Conservation (phyloP, 1,140 invertebrate genomes). For the Drosophila lini region DNA sequence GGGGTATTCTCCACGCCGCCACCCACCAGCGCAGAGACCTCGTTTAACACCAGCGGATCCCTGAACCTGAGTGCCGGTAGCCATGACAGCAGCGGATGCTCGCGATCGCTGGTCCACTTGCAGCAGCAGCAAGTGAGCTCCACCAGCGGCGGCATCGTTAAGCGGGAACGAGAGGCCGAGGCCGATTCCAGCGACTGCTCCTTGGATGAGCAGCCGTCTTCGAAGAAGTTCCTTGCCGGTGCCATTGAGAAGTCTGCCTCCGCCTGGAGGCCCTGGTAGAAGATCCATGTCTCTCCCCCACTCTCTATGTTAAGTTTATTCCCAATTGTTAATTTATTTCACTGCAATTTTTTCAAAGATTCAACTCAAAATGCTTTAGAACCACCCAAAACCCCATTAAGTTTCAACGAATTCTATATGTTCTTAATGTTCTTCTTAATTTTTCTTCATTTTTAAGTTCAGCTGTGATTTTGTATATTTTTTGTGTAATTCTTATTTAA, state of each 20-base stretch:
- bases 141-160: conserved; percentile 69
- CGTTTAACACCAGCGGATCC: conserved; percentile 73
- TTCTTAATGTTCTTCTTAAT: conserved; percentile 24
- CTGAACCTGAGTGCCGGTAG: conserved; percentile 65
- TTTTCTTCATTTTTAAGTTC: conserved; percentile 77
- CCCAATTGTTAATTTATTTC: conserved; percentile 69
- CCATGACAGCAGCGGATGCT: conserved; percentile 64
- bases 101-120: conserved; percentile 59
- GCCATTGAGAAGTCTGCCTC: conserved; percentile 65
- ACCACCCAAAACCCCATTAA: conserved; percentile 31
- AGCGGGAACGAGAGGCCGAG: conserved; percentile 60
- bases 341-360: conserved; percentile 60
- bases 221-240: conserved; percentile 66
- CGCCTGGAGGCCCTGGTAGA: conserved; percentile 63
- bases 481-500: conserved; percentile 69
- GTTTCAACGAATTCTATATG: conserved; percentile 39
- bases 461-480: conserved; percentile 81
- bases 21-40: conserved; percentile 74
- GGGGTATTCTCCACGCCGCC: conserved; percentile 77
- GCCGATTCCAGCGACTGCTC: conserved; percentile 77
- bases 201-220: conserved; percentile 63
- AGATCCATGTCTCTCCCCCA: not conserved
- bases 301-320: conserved; percentile 63
- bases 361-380: conserved; percentile 42
- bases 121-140: conserved; percentile 83